Evolutionary conservation across 1,140 invertebrate genomes (phyloP).

Genomic region (Drosophila micromelanica): DNA sequence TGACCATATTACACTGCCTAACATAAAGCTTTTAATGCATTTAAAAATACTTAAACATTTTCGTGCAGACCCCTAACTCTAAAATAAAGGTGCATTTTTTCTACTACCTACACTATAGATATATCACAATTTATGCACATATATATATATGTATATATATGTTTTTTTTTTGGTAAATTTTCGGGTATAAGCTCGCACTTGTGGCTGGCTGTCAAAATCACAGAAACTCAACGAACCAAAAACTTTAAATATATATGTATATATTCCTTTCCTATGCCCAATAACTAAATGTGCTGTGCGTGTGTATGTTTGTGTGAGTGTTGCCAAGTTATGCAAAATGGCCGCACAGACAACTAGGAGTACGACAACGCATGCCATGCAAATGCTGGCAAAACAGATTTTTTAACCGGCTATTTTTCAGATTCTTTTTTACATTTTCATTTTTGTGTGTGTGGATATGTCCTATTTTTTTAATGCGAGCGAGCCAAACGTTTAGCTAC

Average conservation of each 20-base stretch:
- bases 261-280: slow-evolving; percentile 32
- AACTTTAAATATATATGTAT: slow-evolving; percentile 59
- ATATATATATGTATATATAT: too few species aligned
- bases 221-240: slow-evolving; percentile 76
- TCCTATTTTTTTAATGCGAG: slow-evolving; percentile 42
- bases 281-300: slow-evolving; percentile 31
- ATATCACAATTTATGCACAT: slow-evolving; percentile 53
- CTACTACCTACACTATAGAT: slow-evolving; percentile 23
- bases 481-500: slow-evolving; percentile 44
- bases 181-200: slow-evolving; percentile 44
- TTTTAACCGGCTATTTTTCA: slow-evolving; percentile 67
- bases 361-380: slow-evolving; percentile 71
- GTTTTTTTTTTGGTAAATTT: slow-evolving; percentile 30
- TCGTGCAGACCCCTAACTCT: neutral
- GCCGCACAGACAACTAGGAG: slow-evolving; percentile 40
- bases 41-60: slow-evolving; percentile 38
- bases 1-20: slow-evolving; percentile 59
- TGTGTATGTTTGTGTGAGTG: slow-evolving; percentile 13
- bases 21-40: slow-evolving; percentile 38
- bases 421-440: slow-evolving; percentile 3
- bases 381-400: slow-evolving; percentile 81
- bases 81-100: neutral
- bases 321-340: slow-evolving; percentile 75
- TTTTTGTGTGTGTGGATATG: neutral
- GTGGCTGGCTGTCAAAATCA: slow-evolving; percentile 75